Conservation (phyloP, 2,113 vertebrate species). For the Neofelis nebulosa region DNA sequence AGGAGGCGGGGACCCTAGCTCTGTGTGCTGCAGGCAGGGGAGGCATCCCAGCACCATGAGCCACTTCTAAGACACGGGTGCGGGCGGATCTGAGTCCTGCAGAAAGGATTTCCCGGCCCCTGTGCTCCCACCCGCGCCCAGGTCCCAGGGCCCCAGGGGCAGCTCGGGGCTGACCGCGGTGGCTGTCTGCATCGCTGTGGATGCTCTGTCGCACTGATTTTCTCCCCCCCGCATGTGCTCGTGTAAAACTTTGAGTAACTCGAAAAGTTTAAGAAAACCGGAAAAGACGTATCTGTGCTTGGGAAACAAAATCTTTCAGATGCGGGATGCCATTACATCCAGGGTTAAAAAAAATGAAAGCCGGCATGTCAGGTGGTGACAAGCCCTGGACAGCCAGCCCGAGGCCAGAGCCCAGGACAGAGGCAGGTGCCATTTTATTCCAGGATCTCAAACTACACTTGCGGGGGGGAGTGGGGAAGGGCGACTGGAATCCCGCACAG, state of each 20-base stretch:
- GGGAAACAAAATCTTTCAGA: neutral
- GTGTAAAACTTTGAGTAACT: neutral
- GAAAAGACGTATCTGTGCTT: neutral
- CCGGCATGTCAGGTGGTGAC: accelerated
- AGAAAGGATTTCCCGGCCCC: neutral
- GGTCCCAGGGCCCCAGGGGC: accelerated
- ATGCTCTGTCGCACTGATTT: no score
- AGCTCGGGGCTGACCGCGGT: neutral
- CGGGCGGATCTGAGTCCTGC: accelerated
- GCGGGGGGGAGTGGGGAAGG: no score
- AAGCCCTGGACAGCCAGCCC: neutral
- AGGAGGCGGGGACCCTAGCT: neutral
- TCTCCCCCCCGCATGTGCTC: accelerated
- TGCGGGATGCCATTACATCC: neutral
- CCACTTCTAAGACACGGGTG: accelerated
- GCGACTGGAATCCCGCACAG: accelerated
- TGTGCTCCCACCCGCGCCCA: accelerated
- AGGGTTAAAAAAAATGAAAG: neutral
- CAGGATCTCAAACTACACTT: neutral
- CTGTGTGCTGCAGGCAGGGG: accelerated
- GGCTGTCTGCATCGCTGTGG: no score
- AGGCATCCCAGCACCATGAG: no score
- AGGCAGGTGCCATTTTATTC: neutral
- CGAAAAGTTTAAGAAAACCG: neutral
- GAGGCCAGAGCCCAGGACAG: neutral